Percentiles rank a stretch among this genome's conserved stretches.
Evolutionary conservation across 2,888 invertebrate species (phyloP).

Genomic region (Cabera pusaria): DNA sequence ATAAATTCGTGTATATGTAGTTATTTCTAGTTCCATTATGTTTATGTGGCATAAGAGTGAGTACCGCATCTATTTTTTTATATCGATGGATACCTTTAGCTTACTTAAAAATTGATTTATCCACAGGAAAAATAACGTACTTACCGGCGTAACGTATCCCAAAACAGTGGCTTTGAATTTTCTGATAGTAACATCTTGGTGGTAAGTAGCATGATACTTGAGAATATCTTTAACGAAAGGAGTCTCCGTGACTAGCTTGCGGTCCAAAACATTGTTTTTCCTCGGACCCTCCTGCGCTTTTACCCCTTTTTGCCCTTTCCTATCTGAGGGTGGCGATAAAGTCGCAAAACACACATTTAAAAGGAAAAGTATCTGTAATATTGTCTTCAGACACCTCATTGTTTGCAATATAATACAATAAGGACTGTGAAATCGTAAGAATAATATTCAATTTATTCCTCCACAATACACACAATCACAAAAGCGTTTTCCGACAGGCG

Average conservation of each 20-base stretch:
- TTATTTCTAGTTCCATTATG: too few species aligned
- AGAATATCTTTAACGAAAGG: slow-evolving; percentile 89
- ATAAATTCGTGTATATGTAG: too few species aligned
- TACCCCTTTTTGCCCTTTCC: slow-evolving; percentile 69
- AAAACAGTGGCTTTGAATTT: slow-evolving; percentile 90
- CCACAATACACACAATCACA: too few species aligned
- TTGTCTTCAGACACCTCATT: slow-evolving; percentile 63
- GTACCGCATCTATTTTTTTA: too few species aligned
- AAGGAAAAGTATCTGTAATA: slow-evolving; percentile 59
- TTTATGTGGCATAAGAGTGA: too few species aligned
- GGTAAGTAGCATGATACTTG: slow-evolving; percentile 89
- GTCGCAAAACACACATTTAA: slow-evolving; percentile 69
- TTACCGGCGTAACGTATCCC: slow-evolving; percentile 95
- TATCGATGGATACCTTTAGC: too few species aligned
- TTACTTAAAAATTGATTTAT: too few species aligned
- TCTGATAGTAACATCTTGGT: slow-evolving; percentile 85
- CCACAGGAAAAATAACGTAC: slow-evolving; percentile 30
- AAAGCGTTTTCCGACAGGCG: too few species aligned
- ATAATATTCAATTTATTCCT: not conserved
- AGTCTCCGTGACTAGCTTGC: slow-evolving; percentile 87
- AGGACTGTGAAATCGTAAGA: too few species aligned
- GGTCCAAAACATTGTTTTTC: slow-evolving; percentile 86
- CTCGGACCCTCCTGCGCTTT: slow-evolving; percentile 83
- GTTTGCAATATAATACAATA: too few species aligned
- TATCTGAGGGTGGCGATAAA: slow-evolving; percentile 73